A percentile compares a stretch with the other conserved stretches of the same genome.
Evolutionary conservation across 2,113 vertebrate species (phyloP).

Genomic region (Myxocyprinus asiaticus): DNA sequence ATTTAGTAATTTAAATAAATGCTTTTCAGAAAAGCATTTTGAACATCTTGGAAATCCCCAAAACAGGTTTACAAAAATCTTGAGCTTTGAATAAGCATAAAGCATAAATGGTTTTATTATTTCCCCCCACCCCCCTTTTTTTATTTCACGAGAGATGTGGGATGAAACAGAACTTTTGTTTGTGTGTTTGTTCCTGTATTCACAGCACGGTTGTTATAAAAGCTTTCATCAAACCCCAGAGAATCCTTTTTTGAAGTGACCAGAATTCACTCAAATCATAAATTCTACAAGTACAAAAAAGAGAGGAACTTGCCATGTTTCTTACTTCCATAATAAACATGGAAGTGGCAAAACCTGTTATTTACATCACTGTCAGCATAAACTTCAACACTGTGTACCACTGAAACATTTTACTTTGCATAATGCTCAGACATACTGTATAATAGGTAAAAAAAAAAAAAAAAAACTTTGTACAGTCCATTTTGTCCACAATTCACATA

Average conservation of each 20-base stretch:
- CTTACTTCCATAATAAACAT: too few relatives aligned
- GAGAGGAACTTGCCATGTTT: too few relatives aligned
- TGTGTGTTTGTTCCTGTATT: conserved; percentile 41
- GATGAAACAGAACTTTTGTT: conserved; percentile 22
- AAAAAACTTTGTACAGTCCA: too few relatives aligned
- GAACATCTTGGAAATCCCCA: conserved; percentile 25
- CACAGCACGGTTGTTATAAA: neutral
- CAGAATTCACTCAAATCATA: neutral
- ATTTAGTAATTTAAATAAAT: conserved; percentile 71
- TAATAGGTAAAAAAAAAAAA: too few relatives aligned
- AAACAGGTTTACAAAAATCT: conserved; percentile 1
- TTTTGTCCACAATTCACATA: conserved; percentile 69
- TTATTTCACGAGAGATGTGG: neutral
- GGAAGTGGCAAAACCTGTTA: conserved; percentile 77
- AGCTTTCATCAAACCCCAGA: neutral
- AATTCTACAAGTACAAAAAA: neutral
- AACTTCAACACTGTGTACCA: conserved; percentile 89
- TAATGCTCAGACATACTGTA: conserved; percentile 76
- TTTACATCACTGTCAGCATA: conserved; percentile 75
- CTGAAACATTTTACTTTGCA: conserved; percentile 83
- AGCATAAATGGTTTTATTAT: conserved; percentile 31
- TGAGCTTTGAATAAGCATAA: neutral
- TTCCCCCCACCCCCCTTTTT: neutral
- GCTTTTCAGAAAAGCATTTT: conserved; percentile 64
- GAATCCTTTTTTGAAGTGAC: conserved; percentile 12